Evolutionary conservation across 2,888 invertebrate species (phyloP).

Genomic region (Serrognathus titanus): DNA sequence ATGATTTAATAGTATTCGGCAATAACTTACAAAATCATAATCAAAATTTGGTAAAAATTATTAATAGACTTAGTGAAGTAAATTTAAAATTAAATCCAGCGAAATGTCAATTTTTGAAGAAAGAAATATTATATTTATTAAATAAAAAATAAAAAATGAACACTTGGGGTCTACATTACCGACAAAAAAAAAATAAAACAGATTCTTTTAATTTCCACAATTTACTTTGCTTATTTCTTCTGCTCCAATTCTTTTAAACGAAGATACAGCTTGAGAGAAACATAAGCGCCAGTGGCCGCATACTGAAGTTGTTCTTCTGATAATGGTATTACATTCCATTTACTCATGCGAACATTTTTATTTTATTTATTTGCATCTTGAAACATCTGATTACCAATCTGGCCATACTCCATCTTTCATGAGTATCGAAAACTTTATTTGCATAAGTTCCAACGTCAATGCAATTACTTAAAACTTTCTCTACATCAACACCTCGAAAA

Average conservation of each 20-base stretch:
- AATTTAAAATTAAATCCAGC: conserved; percentile 27
- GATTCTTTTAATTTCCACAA: too few relatives aligned
- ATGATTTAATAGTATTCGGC: conserved; percentile 26
- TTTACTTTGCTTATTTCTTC: too few relatives aligned
- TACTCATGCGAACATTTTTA: conserved; percentile 56
- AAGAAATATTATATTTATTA: conserved; percentile 23
- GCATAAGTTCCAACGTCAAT: conserved; percentile 58
- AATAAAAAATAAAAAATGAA: too few relatives aligned
- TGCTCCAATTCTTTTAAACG: conserved; percentile 16
- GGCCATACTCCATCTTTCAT: conserved; percentile 60
- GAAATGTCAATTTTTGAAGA: conserved; percentile 25
- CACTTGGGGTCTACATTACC: too few relatives aligned
- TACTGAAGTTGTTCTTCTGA: conserved; percentile 55
- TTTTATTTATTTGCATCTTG: conserved; percentile 54
- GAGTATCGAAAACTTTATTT: conserved; percentile 52
- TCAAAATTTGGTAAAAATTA: conserved; percentile 23
- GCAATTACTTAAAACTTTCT: conserved; percentile 56
- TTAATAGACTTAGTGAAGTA: conserved; percentile 15
- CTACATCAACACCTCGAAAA: conserved; percentile 55
- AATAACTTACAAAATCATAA: conserved; percentile 24
- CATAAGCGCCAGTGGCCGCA: conserved; percentile 64
- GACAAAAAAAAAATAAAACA: too few relatives aligned
- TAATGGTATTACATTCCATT: conserved; percentile 59
- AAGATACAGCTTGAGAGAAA: conserved; percentile 27
- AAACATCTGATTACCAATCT: conserved; percentile 55